Evolutionary conservation across 2,113 vertebrate genomes (phyloP).

Genomic region (Oryzias curvinotus): DNA sequence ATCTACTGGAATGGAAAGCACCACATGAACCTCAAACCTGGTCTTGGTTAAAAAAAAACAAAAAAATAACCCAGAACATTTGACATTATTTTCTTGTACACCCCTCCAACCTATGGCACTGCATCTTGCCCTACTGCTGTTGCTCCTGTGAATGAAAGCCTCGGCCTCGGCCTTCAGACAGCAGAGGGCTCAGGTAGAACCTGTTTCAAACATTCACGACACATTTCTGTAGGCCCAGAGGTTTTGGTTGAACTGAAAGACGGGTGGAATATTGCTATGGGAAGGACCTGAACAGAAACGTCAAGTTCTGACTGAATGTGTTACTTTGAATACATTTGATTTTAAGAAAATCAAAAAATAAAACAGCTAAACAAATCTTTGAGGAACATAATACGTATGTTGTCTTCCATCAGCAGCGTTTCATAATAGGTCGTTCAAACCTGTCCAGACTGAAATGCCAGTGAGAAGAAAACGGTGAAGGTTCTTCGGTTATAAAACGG

Average conservation of each 20-base stretch:
- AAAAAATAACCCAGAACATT: conserved; percentile 18
- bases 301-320: conserved; percentile 38
- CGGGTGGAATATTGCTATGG: conserved; percentile 58
- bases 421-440: conserved; percentile 43
- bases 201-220: conserved; percentile 59
- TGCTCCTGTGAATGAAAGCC: conserved; percentile 13
- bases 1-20: conserved; percentile 70
- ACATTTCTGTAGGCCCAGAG: conserved; percentile 17
- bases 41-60: conserved; percentile 24
- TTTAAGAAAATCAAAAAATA: too few species aligned
- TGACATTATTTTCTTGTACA: conserved; percentile 25
- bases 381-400: conserved; percentile 28
- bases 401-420: conserved; percentile 54
- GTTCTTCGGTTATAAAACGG: conserved; percentile 30
- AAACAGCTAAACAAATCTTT: conserved; percentile 18
- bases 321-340: conserved; percentile 24
- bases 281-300: conserved; percentile 39
- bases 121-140: conserved; percentile 37
- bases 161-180: conserved; percentile 2
- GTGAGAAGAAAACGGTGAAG: conserved; percentile 19
- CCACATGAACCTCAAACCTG: conserved; percentile 50
- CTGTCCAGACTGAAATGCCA: conserved; percentile 19
- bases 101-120: conserved; percentile 55
- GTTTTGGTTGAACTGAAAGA: conserved; percentile 27
- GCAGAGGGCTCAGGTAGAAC: conserved; percentile 28